phyloP scores from a whole-genome alignment of 2,888 invertebrate species.

The Ectobius pallidus region DNA sequence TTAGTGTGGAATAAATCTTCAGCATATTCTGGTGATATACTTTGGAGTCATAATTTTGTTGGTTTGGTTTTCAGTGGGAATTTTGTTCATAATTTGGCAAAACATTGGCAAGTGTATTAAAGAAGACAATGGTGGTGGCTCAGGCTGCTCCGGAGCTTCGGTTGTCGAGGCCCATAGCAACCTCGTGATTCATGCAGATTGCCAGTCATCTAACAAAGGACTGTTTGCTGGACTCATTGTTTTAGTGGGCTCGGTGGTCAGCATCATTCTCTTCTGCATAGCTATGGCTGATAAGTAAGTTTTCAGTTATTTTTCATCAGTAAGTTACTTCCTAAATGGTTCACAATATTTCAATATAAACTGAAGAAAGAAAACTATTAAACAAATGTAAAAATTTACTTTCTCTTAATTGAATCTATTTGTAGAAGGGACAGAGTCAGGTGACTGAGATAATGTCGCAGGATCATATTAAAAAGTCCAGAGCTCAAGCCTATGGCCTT shows the following conservation, averaged over 20 bases:
- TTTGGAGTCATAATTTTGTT: too few species aligned
- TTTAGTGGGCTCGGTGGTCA: constrained; percentile 62
- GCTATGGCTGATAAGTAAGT: constrained; percentile 60
- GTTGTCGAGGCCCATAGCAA: constrained; percentile 53
- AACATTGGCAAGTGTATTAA: constrained; percentile 68
- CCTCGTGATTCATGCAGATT: constrained; percentile 72
- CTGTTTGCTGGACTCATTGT: constrained; percentile 72
- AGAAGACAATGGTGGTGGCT: constrained; percentile 52
- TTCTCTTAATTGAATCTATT: too few species aligned
- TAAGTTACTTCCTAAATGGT: too few species aligned
- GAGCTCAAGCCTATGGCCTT: too few species aligned
- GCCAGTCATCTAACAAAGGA: constrained; percentile 77
- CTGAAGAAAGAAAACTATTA: too few species aligned
- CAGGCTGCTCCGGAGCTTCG: constrained; percentile 13
- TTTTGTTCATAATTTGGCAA: constrained; percentile 76
- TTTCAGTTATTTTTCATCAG: not conserved
- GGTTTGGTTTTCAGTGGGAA: constrained; percentile 67
- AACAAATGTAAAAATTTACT: too few species aligned
- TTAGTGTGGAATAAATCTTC: too few species aligned
- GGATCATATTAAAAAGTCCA: too few species aligned
- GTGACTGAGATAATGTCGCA: too few species aligned
- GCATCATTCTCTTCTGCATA: constrained; percentile 66
- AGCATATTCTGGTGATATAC: too few species aligned
- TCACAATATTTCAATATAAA: too few species aligned
- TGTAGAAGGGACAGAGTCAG: too few species aligned